Percentiles rank a stretch among this genome's conserved stretches.
Conservation (phyloP, 2,113 vertebrate species). For the Columbina picui region DNA sequence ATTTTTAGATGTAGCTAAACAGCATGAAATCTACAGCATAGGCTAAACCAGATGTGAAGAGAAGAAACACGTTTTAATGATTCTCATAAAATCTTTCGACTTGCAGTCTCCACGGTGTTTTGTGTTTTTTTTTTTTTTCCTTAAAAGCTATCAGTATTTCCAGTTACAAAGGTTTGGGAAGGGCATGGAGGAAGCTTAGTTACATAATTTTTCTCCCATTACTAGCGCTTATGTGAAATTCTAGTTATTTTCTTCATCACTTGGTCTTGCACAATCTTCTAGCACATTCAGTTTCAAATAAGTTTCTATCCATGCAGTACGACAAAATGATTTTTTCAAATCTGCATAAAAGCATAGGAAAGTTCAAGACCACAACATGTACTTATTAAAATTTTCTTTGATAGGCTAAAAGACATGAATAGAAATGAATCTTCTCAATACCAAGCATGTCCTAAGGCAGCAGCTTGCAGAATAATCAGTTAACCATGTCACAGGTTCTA, state of each 20-base stretch:
- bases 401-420: not conserved
- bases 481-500: constrained; percentile 55
- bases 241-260: not conserved
- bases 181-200: not conserved
- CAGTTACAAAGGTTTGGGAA: constrained; percentile 42
- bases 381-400: constrained; percentile 17
- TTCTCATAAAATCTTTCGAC: constrained; percentile 59
- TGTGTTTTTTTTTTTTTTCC: not conserved
- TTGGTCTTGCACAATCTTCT: not conserved
- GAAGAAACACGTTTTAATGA: constrained; percentile 25
- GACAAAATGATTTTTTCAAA: not conserved
- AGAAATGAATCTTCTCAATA: constrained; percentile 14
- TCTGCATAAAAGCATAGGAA: not conserved
- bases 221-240: not conserved
- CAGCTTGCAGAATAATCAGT: not conserved
- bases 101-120: not conserved
- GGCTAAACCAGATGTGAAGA: constrained; percentile 49
- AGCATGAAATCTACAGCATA: constrained; percentile 20
- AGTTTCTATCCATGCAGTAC: not conserved
- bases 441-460: constrained; percentile 16
- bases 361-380: not conserved
- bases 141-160: constrained; percentile 62
- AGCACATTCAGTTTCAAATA: constrained; percentile 32
- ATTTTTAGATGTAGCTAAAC: not conserved
- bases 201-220: constrained; percentile 35